A percentile compares a stretch with the other conserved stretches of the same genome.
phyloP scores from a whole-genome alignment of 2,888 invertebrate genomes.

The Agrotis puta region DNA sequence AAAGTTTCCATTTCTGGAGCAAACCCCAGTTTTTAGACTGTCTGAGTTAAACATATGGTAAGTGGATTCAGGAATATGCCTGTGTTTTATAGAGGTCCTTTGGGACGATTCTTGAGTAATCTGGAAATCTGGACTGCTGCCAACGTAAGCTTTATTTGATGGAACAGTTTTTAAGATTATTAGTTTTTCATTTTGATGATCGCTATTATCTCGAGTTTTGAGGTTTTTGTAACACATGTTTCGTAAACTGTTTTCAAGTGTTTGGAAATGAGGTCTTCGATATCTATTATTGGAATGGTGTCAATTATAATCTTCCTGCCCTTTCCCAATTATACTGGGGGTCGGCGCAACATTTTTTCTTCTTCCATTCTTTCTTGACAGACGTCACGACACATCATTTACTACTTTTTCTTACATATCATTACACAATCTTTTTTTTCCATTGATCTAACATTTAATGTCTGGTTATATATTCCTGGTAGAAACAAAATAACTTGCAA shows the following conservation, averaged over 20 bases:
- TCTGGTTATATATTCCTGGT: too few species aligned
- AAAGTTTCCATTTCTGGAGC: slow-evolving; percentile 49
- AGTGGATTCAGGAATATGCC: slow-evolving; percentile 47
- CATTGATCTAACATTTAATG: too few species aligned
- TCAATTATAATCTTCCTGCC: too few species aligned
- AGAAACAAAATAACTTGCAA: too few species aligned
- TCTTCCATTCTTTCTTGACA: too few species aligned
- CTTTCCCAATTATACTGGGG: too few species aligned
- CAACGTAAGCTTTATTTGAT: slow-evolving; percentile 26
- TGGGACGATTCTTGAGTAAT: slow-evolving; percentile 13
- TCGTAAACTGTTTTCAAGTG: neutral
- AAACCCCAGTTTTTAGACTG: slow-evolving; percentile 23
- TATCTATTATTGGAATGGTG: neutral
- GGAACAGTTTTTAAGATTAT: slow-evolving; percentile 29
- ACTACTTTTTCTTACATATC: too few species aligned
- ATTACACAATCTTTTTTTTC: too few species aligned
- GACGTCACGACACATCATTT: too few species aligned
- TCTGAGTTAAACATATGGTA: slow-evolving; percentile 50
- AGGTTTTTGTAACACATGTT: neutral
- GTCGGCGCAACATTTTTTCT: too few species aligned
- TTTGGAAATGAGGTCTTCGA: neutral
- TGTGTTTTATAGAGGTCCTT: slow-evolving; percentile 49
- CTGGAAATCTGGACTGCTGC: slow-evolving; percentile 30
- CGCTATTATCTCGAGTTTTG: slow-evolving; percentile 5
- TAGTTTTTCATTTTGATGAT: slow-evolving; percentile 17